Conservation (phyloP, 2,797 vertebrate genomes). For the Octomys mimax region DNA sequence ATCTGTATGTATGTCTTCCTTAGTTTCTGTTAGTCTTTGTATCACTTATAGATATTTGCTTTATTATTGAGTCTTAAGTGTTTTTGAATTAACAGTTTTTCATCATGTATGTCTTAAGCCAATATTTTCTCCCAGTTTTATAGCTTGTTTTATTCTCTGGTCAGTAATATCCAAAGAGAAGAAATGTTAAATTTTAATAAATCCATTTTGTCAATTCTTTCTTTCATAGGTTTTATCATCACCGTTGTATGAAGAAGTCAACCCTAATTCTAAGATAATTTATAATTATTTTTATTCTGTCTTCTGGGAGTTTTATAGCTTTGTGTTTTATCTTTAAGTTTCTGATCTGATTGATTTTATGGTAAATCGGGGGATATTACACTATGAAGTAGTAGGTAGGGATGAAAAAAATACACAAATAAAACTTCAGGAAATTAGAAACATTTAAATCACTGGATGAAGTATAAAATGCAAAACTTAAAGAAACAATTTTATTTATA, state of each 20-base stretch:
- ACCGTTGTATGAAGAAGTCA: neutral
- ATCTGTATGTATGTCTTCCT: neutral
- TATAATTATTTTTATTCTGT: neutral
- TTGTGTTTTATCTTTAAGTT: neutral
- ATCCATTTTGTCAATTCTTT: neutral
- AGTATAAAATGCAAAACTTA: neutral
- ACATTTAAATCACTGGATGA: neutral
- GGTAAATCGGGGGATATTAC: neutral
- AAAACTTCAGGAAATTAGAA: neutral
- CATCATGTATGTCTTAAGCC: neutral
- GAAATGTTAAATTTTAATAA: neutral
- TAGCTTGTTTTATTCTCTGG: neutral
- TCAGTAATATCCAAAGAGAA: neutral
- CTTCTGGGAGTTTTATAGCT: neutral
- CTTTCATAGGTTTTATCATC: neutral
- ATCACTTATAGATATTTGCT: neutral
- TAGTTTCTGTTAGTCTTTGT: neutral
- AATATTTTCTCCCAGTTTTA: neutral
- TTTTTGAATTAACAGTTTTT: neutral
- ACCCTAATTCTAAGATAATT: neutral
- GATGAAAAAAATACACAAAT: neutral
- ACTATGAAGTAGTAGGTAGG: neutral
- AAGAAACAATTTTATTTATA: neutral
- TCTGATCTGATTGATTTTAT: neutral
- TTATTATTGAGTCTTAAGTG: neutral